Conservation (phyloP, 2,797 vertebrate genomes). For the Trematomus bernacchii region DNA sequence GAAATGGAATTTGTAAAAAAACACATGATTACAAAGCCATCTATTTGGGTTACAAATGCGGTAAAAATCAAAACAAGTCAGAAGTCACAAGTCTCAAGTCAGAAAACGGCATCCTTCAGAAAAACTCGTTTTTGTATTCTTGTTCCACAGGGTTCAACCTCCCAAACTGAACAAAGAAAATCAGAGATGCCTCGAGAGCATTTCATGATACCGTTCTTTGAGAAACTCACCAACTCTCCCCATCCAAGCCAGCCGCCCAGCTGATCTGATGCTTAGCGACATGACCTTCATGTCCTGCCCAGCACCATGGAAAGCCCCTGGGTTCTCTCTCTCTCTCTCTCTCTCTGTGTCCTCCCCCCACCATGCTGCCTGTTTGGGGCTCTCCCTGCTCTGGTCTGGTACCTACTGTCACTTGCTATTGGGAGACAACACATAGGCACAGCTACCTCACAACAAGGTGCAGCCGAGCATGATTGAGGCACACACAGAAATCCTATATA, state of each 20-base stretch:
- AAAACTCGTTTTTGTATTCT: neutral
- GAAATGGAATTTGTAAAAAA: neutral
- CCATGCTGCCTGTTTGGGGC: conserved; percentile 40
- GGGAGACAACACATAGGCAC: conserved; percentile 24
- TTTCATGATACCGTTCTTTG: conserved; percentile 55
- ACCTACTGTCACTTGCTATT: conserved; percentile 68
- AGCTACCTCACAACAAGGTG: conserved; percentile 40
- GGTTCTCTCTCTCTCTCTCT: conserved; percentile 39
- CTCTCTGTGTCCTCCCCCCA: conserved; percentile 43
- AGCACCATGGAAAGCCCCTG: conserved; percentile 61
- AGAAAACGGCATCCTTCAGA: neutral
- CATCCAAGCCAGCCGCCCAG: conserved; percentile 62
- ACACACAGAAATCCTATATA: conserved; percentile 25
- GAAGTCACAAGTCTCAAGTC: neutral
- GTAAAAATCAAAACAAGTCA: neutral
- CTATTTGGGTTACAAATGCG: neutral
- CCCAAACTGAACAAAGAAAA: conserved; percentile 45
- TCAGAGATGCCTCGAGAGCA: conserved; percentile 53
- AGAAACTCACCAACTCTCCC: conserved; percentile 42
- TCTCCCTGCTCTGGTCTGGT: conserved; percentile 49
- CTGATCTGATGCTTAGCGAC: conserved; percentile 82
- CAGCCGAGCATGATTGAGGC: conserved; percentile 55
- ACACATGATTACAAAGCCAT: neutral
- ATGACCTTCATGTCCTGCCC: conserved; percentile 79
- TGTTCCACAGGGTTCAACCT: conserved; percentile 10